Conservation (phyloP, 1,140 invertebrate species). For the Melitaea cinxia region DNA sequence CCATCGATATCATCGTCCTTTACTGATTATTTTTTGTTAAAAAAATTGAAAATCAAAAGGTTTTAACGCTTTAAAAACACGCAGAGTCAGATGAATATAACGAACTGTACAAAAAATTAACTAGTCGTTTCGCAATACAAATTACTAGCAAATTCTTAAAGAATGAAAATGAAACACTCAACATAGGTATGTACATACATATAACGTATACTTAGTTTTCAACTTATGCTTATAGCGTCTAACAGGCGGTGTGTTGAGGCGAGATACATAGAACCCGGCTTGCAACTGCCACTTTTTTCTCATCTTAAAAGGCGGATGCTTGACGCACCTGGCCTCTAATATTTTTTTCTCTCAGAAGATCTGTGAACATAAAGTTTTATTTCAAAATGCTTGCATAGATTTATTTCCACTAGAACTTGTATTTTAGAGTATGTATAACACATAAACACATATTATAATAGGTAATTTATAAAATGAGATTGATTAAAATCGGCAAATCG, state of each 20-base stretch:
- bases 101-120: neutral
- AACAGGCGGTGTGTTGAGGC: constrained; percentile 6
- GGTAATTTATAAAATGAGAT: constrained; percentile 20
- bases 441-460: neutral
- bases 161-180: neutral
- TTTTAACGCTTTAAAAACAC: neutral
- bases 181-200: neutral
- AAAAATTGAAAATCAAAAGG: neutral
- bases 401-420: neutral
- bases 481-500: no score
- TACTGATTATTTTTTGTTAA: neutral
- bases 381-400: constrained; percentile 12
- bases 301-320: constrained; percentile 52
- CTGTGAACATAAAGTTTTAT: constrained; percentile 4
- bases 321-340: constrained; percentile 65
- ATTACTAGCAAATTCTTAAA: neutral
- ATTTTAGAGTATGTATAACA: neutral
- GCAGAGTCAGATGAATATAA: neutral
- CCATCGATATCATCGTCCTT: no score
- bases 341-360: constrained; percentile 39
- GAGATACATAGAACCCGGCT: constrained; percentile 15
- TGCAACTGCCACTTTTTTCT: constrained; percentile 50
- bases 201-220: neutral
- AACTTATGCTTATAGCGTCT: neutral
- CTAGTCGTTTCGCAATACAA: neutral